Base-by-base conservation (phyloP, 2,797 vertebrate species). In the Crypturellus tataupa region DNA sequence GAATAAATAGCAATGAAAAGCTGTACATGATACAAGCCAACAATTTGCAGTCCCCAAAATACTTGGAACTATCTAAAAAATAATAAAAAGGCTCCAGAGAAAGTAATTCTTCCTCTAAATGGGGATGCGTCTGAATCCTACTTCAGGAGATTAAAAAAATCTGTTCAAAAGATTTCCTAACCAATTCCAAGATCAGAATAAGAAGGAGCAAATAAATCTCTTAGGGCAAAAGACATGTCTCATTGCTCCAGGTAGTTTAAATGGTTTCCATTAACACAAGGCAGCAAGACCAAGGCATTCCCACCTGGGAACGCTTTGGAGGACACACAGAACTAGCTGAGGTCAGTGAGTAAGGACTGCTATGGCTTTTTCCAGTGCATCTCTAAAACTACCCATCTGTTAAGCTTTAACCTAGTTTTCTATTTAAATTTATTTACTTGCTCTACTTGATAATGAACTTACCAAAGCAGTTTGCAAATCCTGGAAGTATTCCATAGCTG, bases 21-120 rank as follows among this genome's bases (percentile, higher is more conserved):
- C 46, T 67, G 1, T 59, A 85, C 78, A 24, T 59, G 39, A 55
- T 39, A 85, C 12, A 16, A 59, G 46, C 63, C 56, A 86, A 40
- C 4, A 2, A 81, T 81, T 72, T 78, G 55, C 42, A 76, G 80
- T 79, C 16, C 12, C 39, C 47, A 64, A 63, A 92, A 84, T 53
- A 81, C 73, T 81, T 67, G 31, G n/a, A 93, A 14, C 64, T 73
- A 53, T 84, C 88, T 86, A 84, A 91, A 47, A 29, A 88, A 39
- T 80, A 93, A 86, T 89, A 27, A 88, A 53, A 83, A 93, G 58
- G 18, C 33, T 79, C 7, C 46, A 81, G 63, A 4, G 3, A 37
- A 84, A 76, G 27, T 23, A 93, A 79, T 79, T 88, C 60, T 83
- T 93, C 56, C 63, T 84, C 89, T 62, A 93, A 75, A 80, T 42